These are phyloP conservation scores for Ips nitidus DNA, from an alignment of 1,140 invertebrate species.

Conservation along the genomic window DNA sequence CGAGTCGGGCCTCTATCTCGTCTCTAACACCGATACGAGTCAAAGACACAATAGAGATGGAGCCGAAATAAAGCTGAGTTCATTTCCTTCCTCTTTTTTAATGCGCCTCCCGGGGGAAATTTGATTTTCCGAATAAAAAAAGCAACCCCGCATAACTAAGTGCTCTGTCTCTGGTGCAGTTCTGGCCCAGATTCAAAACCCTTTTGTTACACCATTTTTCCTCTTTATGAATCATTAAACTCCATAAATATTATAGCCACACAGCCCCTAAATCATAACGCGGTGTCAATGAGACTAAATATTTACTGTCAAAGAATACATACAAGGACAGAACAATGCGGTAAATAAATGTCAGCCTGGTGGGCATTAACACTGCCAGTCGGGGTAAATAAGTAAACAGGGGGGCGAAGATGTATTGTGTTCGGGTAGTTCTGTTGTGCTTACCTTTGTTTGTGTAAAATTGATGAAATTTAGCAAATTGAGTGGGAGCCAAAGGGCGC, in stretches of 20 bases:
- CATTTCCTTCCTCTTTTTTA: conserved; percentile 2
- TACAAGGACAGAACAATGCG: neutral
- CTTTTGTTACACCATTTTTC: neutral
- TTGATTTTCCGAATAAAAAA: neutral
- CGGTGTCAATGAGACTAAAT: too few relatives aligned
- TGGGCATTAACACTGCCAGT: conserved; percentile 1
- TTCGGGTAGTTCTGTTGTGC: conserved; percentile 6
- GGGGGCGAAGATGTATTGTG: conserved; percentile 3
- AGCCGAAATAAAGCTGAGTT: neutral
- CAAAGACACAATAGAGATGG: neutral
- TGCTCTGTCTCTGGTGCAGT: neutral
- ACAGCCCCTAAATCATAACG: too few relatives aligned
- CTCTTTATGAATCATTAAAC: neutral
- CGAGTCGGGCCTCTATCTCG: too few relatives aligned
- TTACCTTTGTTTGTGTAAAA: conserved; percentile 12
- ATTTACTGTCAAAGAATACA: neutral
- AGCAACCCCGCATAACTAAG: neutral
- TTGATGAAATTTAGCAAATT: conserved; percentile 14
- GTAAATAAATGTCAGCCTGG: conserved; percentile 11
- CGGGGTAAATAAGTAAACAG: conserved; percentile 11
- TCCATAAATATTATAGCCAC: neutral
- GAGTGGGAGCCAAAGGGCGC: conserved; percentile 9
- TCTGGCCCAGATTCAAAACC: neutral
- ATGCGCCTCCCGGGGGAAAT: neutral
- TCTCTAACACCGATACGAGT: too few relatives aligned